Evolutionary conservation across 2,888 invertebrate genomes (phyloP), one percentile per base, ranked within the genome.

Genomic region (Trichacis sp.): DNA sequence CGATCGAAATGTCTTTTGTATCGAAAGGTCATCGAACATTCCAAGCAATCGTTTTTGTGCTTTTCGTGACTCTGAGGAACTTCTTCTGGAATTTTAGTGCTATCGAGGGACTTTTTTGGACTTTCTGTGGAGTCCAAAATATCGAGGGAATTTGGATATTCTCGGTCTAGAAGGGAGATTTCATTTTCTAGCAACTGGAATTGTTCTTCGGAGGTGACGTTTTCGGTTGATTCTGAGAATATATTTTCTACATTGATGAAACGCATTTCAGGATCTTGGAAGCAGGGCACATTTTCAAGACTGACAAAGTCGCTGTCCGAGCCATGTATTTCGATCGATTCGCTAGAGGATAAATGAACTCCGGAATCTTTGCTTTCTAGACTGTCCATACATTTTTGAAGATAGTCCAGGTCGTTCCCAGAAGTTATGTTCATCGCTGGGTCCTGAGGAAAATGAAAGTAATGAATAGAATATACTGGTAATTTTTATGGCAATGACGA

Each of bases 1-100:
- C 78, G 69, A 40, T 79, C 77, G 47, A 81, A 75, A 43, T 81
- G 80, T 33, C 80, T 73, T 67, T 81, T 80, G 38, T 79, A 78
- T 20, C 71, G 70, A 24, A 82, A 83, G 43, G 76, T 78, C 82
- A 78, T 78, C 18, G 72, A 68, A 20, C 77, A 78, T 20, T 78
- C 77, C n/a, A 66, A 66, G 15, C 77, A 77, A 8, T 66, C 62
- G 43, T 75, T 73, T 1, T 69, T 40, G 30, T 68, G 54, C 1
- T 46, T 47, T 1, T 47, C 4, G 15, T 46, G 56, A 12, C 48
- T 59, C 4, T 2, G 15, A 43, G 1, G 4, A 20, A n/a, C 8
- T 5, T 24, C 8, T 33, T 48, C 48, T 8, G 33, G 9, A n/a
- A n/a, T n/a, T n/a, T n/a, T n/a, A n/a, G n/a, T n/a, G 17, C 11